phyloP scores from a whole-genome alignment of 1,140 invertebrate species.

The Drosophila bocki region DNA sequence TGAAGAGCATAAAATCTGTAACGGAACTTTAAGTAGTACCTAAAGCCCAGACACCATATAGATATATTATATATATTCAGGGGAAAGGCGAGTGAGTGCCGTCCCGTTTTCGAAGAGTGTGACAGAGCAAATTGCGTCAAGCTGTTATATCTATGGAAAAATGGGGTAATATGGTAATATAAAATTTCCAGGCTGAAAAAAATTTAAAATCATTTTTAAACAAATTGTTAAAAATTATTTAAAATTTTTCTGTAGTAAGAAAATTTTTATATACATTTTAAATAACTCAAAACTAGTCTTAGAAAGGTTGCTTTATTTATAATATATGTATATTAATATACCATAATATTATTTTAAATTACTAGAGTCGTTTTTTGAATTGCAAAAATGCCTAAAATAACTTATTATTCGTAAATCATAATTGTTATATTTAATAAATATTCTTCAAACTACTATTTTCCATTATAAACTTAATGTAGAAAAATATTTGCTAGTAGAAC shows the following conservation, averaged over 20 bases:
- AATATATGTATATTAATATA: too few relatives aligned
- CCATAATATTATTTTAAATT: too few relatives aligned
- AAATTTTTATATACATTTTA: too few relatives aligned
- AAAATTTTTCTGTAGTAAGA: too few relatives aligned
- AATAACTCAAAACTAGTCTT: too few relatives aligned
- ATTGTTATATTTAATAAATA: neutral
- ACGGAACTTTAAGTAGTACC: slow-evolving; percentile 43
- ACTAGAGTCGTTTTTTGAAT: too few relatives aligned
- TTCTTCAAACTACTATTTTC: neutral
- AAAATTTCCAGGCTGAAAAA: too few relatives aligned
- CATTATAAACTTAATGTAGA: neutral
- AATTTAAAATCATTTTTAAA: too few relatives aligned
- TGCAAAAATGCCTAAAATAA: too few relatives aligned
- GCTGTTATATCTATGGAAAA: neutral
- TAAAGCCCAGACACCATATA: slow-evolving; percentile 4
- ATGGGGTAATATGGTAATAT: neutral
- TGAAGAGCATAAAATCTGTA: slow-evolving; percentile 52
- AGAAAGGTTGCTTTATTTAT: too few relatives aligned
- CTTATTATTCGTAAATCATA: neutral
- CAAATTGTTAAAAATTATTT: too few relatives aligned
- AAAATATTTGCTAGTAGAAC: neutral
- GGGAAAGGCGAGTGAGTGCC: neutral
- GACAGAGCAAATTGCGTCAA: slow-evolving; percentile 27
- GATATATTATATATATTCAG: slow-evolving; percentile 13
- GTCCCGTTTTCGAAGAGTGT: slow-evolving; percentile 6